A percentile compares a stretch with the other conserved stretches of the same genome.
phyloP scores from a whole-genome alignment of 2,113 vertebrate genomes.

The Dermatemys mawii region DNA sequence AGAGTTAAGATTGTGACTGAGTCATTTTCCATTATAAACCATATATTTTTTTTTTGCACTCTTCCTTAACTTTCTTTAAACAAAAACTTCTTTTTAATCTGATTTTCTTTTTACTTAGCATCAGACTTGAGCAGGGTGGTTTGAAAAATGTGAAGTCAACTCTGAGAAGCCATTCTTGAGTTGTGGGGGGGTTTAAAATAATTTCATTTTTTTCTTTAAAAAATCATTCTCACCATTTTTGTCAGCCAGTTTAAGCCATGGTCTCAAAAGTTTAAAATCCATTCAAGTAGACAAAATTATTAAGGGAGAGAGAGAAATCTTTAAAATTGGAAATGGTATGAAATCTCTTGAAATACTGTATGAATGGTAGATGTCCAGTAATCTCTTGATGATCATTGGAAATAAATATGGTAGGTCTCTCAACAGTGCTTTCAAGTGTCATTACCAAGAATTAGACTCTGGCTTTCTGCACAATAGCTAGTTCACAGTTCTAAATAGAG shows the following conservation, averaged over 20 bases:
- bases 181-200: not conserved
- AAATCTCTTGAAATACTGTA: fast-evolving
- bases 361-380: not conserved
- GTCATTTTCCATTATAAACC: conserved; percentile 2
- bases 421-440: not conserved
- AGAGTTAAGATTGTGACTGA: not conserved
- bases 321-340: fast-evolving
- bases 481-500: not conserved
- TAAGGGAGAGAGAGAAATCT: not conserved
- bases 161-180: not conserved
- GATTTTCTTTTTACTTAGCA: conserved; percentile 25
- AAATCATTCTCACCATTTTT: not conserved
- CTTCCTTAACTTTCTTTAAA: conserved; percentile 30
- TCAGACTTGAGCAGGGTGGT: conserved; percentile 2
- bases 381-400: not conserved
- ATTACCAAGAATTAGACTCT: conserved; percentile 1
- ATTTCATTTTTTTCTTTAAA: not conserved
- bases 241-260: not conserved
- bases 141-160: conserved; percentile 27
- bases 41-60: not conserved
- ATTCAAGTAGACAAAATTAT: not conserved
- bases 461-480: not conserved
- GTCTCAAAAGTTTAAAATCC: conserved; percentile 7
- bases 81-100: conserved; percentile 7
- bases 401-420: not conserved